These are phyloP conservation scores for Pogonomyrmex californicus DNA, from an alignment of 1,140 invertebrate species.

Conservation along the genomic window DNA sequence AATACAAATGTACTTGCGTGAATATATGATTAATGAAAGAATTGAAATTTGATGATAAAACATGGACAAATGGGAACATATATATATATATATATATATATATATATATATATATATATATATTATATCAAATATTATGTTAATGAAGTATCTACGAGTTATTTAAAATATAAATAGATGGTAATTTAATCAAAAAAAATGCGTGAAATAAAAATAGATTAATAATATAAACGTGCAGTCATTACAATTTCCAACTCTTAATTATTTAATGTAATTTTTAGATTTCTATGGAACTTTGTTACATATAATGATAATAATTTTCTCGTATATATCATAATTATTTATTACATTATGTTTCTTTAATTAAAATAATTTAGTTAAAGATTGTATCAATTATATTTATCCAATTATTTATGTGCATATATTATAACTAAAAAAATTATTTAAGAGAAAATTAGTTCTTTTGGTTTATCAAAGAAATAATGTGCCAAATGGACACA, in stretches of 20 bases:
- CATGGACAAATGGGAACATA: background rate
- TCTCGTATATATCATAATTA: background rate
- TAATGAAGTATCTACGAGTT: background rate
- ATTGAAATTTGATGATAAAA: slow-evolving; percentile 27
- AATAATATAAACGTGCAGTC: background rate
- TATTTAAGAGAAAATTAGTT: slow-evolving; percentile 57
- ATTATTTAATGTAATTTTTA: slow-evolving; percentile 1
- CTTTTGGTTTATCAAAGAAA: slow-evolving; percentile 60
- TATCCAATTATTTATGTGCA: background rate
- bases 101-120: background rate
- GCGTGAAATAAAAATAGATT: background rate
- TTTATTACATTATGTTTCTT: background rate
- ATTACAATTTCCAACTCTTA: background rate
- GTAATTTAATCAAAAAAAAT: slow-evolving; percentile 6
- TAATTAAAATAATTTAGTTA: background rate
- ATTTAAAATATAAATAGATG: background rate
- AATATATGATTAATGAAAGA: slow-evolving; percentile 62
- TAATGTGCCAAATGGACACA: slow-evolving; percentile 76
- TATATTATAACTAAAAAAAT: slow-evolving; percentile 35
- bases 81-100: background rate
- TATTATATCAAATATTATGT: slow-evolving; percentile 16
- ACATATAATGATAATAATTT: background rate
- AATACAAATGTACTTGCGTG: slow-evolving; percentile 66
- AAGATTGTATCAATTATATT: background rate
- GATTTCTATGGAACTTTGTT: background rate